Percentiles rank a stretch among this genome's conserved stretches.
Evolutionary conservation across 2,888 invertebrate genomes (phyloP).

Genomic region (Ennomos fuscantarius): DNA sequence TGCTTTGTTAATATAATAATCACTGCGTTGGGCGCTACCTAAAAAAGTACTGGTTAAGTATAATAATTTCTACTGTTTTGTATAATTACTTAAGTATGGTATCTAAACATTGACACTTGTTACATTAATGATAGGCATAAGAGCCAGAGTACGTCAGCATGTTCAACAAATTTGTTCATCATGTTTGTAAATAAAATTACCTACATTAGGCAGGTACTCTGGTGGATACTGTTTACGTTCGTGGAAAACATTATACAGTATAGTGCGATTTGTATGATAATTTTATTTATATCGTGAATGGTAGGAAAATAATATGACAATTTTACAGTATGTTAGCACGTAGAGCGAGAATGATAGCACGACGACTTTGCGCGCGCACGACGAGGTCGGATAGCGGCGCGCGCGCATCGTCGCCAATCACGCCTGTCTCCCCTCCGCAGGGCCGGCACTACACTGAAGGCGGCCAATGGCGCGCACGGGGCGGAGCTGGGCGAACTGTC

Average conservation of each 20-base stretch:
- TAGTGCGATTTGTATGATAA: slow-evolving; percentile 51
- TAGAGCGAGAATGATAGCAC: slow-evolving; percentile 64
- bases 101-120: too few relatives aligned
- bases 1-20: too few relatives aligned
- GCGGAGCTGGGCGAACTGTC: slow-evolving; percentile 87
- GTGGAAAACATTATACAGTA: slow-evolving; percentile 43
- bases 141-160: too few relatives aligned
- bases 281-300: slow-evolving; percentile 53
- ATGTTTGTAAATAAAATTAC: not conserved
- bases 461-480: slow-evolving; percentile 88
- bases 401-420: slow-evolving; percentile 80
- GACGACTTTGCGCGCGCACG: slow-evolving; percentile 65
- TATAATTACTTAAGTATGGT: too few relatives aligned
- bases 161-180: too few relatives aligned
- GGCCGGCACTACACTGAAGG: slow-evolving; percentile 85
- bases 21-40: too few relatives aligned
- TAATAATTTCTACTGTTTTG: too few relatives aligned
- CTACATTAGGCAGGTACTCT: not conserved
- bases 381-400: slow-evolving; percentile 64
- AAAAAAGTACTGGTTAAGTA: too few relatives aligned
- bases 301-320: slow-evolving; percentile 55
- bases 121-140: too few relatives aligned
- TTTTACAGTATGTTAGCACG: slow-evolving; percentile 57
- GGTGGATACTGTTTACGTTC: slow-evolving; percentile 9
- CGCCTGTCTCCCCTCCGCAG: slow-evolving; percentile 86